phyloP scores from a whole-genome alignment of 2,797 vertebrate genomes.

The Clamator glandarius region DNA sequence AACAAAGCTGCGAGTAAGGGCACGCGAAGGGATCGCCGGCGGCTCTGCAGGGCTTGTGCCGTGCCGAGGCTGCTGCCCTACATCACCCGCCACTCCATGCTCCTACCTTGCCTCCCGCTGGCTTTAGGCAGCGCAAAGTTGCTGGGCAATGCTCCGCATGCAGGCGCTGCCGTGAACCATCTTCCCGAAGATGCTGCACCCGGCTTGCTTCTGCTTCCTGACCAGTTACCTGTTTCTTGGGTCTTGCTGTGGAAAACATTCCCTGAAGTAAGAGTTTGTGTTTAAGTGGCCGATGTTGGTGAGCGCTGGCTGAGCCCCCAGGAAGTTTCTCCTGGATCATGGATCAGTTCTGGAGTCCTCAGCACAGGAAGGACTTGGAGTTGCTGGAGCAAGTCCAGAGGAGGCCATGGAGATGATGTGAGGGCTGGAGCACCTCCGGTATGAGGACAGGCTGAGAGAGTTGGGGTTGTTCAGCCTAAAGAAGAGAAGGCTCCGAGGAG shows the following conservation, averaged over 20 bases:
- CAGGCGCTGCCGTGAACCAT: fast-evolving
- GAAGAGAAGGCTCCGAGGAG: too few relatives aligned
- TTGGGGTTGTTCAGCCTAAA: too few relatives aligned
- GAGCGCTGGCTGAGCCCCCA: background rate
- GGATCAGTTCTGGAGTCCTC: too few relatives aligned
- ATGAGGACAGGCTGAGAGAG: too few relatives aligned
- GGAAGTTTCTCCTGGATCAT: background rate
- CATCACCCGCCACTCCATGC: fast-evolving
- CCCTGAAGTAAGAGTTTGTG: background rate
- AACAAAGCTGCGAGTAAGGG: background rate
- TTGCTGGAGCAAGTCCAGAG: too few relatives aligned
- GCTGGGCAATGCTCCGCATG: fast-evolving
- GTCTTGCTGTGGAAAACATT: background rate
- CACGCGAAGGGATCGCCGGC: background rate
- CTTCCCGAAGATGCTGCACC: background rate
- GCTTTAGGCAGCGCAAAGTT: fast-evolving
- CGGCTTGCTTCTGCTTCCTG: background rate
- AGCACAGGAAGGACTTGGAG: too few relatives aligned
- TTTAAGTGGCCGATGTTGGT: background rate
- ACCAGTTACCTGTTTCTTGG: background rate
- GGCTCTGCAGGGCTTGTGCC: background rate
- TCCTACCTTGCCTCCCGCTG: fast-evolving
- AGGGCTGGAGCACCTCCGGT: too few relatives aligned
- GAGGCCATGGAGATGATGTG: too few relatives aligned
- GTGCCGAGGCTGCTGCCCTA: background rate